Conservation (phyloP, 2,888 invertebrate genomes). For the Copidosoma aretas region DNA sequence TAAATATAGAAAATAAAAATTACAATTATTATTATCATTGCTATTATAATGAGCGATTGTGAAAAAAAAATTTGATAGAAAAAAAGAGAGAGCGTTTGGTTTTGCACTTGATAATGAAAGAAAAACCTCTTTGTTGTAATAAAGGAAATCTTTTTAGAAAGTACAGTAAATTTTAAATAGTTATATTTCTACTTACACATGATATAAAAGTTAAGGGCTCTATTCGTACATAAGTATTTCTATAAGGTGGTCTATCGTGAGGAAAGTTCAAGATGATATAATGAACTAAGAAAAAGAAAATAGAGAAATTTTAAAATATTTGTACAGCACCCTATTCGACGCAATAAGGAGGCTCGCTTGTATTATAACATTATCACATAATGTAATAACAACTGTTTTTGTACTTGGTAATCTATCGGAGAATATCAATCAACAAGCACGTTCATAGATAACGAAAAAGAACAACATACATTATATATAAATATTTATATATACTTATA, state of each 20-base stretch:
- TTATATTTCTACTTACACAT: conserved; percentile 59
- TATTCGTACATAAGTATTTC: conserved; percentile 55
- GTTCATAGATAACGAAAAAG: conserved; percentile 52
- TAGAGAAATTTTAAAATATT: conserved; percentile 10
- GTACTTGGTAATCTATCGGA: conserved; percentile 61
- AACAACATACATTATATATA: conserved; percentile 54
- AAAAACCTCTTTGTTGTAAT: conserved; percentile 53
- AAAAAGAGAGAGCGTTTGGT: conserved; percentile 47
- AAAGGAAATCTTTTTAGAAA: conserved; percentile 48
- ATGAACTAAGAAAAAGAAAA: conserved; percentile 23
- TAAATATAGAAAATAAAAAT: conserved; percentile 3
- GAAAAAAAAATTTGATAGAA: neutral
- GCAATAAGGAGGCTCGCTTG: conserved; percentile 55
- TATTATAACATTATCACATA: conserved; percentile 58
- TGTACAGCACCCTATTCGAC: conserved; percentile 46
- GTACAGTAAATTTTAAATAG: conserved; percentile 57
- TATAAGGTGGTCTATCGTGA: conserved; percentile 55
- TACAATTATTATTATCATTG: conserved; percentile 32
- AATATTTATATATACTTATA: conserved; percentile 39
- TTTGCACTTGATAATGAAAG: conserved; percentile 46
- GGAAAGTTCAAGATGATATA: conserved; percentile 44
- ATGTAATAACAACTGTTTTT: conserved; percentile 61
- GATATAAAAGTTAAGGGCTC: conserved; percentile 50
- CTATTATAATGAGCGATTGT: conserved; percentile 3
- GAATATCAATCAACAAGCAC: conserved; percentile 57